These are phyloP conservation scores for Colius striatus DNA, from an alignment of 2,113 vertebrate species.

Conservation along the genomic window DNA sequence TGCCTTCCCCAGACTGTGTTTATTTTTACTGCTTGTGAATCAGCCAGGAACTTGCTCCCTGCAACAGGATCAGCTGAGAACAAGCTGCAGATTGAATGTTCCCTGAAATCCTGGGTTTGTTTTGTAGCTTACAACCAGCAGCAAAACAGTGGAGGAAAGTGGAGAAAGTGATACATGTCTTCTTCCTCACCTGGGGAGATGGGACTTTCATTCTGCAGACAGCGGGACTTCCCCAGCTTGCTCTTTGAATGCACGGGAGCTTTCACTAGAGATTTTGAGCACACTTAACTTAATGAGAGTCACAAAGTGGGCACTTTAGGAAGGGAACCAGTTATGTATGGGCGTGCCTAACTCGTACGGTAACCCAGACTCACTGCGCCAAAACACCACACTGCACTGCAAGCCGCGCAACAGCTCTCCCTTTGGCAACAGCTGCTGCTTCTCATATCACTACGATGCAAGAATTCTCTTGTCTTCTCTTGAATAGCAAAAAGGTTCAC, in stretches of 20 bases:
- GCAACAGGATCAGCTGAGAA: conserved; percentile 70
- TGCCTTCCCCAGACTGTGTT: conserved; percentile 61
- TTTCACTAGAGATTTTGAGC: conserved; percentile 20
- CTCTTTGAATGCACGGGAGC: background rate
- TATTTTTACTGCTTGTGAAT: conserved; percentile 72
- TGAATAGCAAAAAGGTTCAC: background rate
- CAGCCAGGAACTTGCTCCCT: conserved; percentile 67
- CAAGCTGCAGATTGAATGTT: conserved; percentile 62
- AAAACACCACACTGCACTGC: background rate
- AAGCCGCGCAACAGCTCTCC: background rate
- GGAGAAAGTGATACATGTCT: conserved; percentile 29
- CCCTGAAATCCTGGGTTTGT: conserved; percentile 55
- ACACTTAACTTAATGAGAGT: background rate
- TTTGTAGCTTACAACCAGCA: conserved; percentile 41
- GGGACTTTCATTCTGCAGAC: conserved; percentile 16
- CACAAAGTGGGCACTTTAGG: background rate
- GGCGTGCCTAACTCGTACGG: background rate
- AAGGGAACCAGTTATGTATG: background rate
- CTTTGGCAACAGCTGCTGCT: background rate
- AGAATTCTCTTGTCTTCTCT: background rate
- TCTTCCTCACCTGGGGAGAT: background rate
- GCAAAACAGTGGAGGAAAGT: conserved; percentile 46
- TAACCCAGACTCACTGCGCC: background rate
- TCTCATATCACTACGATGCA: background rate
- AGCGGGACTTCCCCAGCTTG: background rate